Conservation (phyloP, 2,888 invertebrate species). For the Yponomeuta sedellus region DNA sequence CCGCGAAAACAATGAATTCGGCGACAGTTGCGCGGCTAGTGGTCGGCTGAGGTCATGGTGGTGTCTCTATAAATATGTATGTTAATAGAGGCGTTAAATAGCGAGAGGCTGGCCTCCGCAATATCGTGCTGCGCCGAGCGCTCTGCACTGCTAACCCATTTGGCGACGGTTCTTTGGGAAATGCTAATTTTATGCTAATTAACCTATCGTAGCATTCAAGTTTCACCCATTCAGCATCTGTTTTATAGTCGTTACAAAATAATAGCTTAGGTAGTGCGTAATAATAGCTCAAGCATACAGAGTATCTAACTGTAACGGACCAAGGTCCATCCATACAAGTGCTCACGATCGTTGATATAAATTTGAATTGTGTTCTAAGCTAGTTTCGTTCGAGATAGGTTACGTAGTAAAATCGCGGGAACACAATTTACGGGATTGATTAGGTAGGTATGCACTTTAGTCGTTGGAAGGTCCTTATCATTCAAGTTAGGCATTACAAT, state of each 20-base stretch:
- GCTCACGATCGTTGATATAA: no score
- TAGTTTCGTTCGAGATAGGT: no score
- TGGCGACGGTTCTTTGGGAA: slow-evolving; percentile 54
- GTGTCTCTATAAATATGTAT: slow-evolving; percentile 28
- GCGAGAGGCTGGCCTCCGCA: background rate
- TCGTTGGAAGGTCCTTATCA: no score
- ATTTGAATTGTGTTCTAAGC: no score
- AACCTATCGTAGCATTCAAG: background rate
- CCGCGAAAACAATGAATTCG: slow-evolving; percentile 23
- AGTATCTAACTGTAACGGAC: no score
- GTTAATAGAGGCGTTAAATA: slow-evolving; percentile 31
- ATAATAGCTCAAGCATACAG: no score
- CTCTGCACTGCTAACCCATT: slow-evolving; percentile 63
- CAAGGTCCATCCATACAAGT: no score
- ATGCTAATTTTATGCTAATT: slow-evolving; percentile 57
- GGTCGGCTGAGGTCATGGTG: background rate
- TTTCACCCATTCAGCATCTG: slow-evolving; percentile 2
- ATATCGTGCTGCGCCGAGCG: slow-evolving; percentile 2
- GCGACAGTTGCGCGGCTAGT: slow-evolving; percentile 6
- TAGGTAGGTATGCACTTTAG: no score
- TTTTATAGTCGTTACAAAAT: background rate
- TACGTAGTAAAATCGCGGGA: no score
- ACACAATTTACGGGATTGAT: no score
- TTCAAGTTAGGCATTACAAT: no score
- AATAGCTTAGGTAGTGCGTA: background rate